Evolutionary conservation across 2,888 invertebrate genomes (phyloP).

Genomic region (Nowickia ferox): DNA sequence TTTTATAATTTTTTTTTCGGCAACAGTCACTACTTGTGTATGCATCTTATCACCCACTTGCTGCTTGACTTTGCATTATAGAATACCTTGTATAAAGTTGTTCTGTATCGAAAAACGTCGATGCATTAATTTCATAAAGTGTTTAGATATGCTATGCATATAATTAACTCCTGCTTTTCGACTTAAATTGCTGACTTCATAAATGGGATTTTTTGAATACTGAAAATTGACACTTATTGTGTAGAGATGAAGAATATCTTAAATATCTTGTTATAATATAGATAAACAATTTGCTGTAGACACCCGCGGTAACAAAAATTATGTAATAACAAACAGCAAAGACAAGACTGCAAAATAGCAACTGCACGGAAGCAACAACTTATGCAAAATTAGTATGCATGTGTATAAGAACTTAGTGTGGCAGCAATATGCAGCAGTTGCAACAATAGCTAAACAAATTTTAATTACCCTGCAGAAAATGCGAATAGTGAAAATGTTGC

Average conservation of each 20-base stretch:
- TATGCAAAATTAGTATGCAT: background rate
- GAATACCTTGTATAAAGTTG: background rate
- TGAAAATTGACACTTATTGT: constrained; percentile 15
- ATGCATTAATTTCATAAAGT: constrained; percentile 23
- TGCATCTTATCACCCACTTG: too few species aligned
- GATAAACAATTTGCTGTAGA: constrained; percentile 56
- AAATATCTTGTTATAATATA: constrained; percentile 55
- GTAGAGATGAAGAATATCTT: constrained; percentile 33
- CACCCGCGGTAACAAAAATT: constrained; percentile 65
- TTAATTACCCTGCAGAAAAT: too few species aligned
- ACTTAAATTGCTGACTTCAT: constrained; percentile 1
- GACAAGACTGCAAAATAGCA: constrained; percentile 44
- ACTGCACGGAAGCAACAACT: constrained; percentile 17
- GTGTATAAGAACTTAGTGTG: constrained; percentile 8
- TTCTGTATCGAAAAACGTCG: background rate
- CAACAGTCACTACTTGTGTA: too few species aligned
- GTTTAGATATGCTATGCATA: background rate
- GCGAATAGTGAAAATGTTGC: too few species aligned
- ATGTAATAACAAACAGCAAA: constrained; percentile 44
- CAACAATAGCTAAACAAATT: constrained; percentile 52
- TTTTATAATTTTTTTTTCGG: too few species aligned
- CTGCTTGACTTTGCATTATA: too few species aligned
- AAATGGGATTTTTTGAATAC: background rate
- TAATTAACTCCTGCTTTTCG: constrained; percentile 8
- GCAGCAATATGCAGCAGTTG: constrained; percentile 65